phyloP scores from a whole-genome alignment of 2,797 vertebrate genomes.

The Diglossa cyanea region DNA sequence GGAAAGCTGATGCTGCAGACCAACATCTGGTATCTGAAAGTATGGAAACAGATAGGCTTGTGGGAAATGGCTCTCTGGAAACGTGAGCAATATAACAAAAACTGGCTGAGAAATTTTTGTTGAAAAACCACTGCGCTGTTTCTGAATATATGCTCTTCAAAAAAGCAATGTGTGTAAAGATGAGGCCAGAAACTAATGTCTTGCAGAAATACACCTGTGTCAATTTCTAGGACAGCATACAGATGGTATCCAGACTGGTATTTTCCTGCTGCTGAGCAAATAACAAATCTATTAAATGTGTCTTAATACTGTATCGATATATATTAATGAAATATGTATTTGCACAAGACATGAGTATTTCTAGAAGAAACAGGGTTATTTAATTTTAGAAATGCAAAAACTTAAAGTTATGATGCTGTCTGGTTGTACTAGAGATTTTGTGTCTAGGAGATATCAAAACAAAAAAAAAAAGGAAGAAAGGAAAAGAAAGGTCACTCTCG shows the following conservation, averaged over 20 bases:
- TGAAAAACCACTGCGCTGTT: neutral
- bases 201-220: neutral
- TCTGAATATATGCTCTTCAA: neutral
- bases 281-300: neutral
- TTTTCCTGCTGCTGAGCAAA: neutral
- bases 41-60: neutral
- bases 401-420: neutral
- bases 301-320: neutral
- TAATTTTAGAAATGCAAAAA: neutral
- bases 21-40: neutral
- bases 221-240: neutral
- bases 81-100: neutral
- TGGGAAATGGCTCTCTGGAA: neutral
- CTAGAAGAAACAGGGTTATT: neutral
- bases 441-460: neutral
- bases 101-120: neutral
- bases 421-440: neutral
- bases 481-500: neutral
- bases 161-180: neutral
- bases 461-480: neutral
- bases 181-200: neutral
- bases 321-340: neutral
- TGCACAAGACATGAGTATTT: neutral
- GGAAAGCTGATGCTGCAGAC: neutral
- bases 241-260: neutral